Conservation (phyloP, 2,888 invertebrate genomes). For the Hirtodrosophila duncani region DNA sequence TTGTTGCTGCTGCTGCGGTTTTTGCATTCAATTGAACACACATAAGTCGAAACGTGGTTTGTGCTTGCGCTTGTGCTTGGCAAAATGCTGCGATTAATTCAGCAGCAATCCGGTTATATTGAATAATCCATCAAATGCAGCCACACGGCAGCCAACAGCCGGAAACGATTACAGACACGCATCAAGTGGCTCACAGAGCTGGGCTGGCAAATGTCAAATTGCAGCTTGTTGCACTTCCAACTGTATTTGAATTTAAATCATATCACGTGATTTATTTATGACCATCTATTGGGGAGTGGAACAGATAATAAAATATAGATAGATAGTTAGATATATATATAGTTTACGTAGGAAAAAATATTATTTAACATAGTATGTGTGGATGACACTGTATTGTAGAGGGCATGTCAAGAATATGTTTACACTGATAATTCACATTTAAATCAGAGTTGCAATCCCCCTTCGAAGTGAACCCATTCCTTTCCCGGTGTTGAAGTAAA, state of each 20-base stretch:
- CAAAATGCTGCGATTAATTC: slow-evolving; percentile 24
- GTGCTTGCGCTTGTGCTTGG: slow-evolving; percentile 5
- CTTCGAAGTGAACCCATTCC: too few relatives aligned
- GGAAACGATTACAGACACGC: neutral
- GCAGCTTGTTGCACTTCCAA: slow-evolving; percentile 53
- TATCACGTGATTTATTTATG: slow-evolving; percentile 43
- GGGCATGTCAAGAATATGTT: too few relatives aligned
- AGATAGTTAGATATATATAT: neutral
- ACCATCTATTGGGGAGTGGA: slow-evolving; percentile 44
- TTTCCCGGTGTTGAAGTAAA: too few relatives aligned
- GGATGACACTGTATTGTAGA: too few relatives aligned
- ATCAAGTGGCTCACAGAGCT: neutral
- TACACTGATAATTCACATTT: too few relatives aligned
- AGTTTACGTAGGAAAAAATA: too few relatives aligned
- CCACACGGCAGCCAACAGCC: neutral
- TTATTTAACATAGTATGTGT: too few relatives aligned
- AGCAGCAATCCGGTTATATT: slow-evolving; percentile 26
- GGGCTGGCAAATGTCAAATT: slow-evolving; percentile 32
- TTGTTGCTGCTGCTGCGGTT: slow-evolving; percentile 5
- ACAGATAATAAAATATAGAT: slow-evolving; percentile 14
- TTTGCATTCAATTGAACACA: slow-evolving; percentile 32
- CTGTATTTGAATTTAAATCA: slow-evolving; percentile 48
- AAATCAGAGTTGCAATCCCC: too few relatives aligned
- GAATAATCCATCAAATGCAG: slow-evolving; percentile 48
- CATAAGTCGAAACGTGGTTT: slow-evolving; percentile 41